A percentile compares a stretch with the other conserved stretches of the same genome.
Evolutionary conservation across 2,113 vertebrate species (phyloP).

Genomic region (Hucho hucho): DNA sequence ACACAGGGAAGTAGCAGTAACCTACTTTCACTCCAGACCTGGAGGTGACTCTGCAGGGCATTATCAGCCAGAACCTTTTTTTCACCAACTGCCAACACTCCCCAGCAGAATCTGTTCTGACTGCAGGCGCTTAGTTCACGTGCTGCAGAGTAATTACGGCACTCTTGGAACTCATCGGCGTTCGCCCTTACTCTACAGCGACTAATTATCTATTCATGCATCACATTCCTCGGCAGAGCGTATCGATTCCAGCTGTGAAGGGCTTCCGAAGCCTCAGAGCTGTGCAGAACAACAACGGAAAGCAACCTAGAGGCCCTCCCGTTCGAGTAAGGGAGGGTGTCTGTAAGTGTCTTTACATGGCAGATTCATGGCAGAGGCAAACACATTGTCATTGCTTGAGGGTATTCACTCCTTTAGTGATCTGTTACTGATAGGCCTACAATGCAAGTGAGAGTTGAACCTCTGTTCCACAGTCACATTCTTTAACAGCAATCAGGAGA

Average conservation of each 20-base stretch:
- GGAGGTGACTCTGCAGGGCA: constrained; percentile 49
- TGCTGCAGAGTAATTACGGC: constrained; percentile 56
- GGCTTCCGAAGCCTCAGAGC: constrained; percentile 17
- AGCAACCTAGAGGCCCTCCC: constrained; percentile 9
- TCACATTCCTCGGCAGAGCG: constrained; percentile 51
- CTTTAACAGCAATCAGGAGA: constrained; percentile 12
- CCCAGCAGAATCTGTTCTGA: not conserved
- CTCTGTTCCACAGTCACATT: constrained; percentile 11
- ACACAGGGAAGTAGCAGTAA: constrained; percentile 30
- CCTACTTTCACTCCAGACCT: constrained; percentile 48
- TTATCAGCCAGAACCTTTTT: constrained; percentile 12
- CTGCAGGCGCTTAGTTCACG: constrained; percentile 46
- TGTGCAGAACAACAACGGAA: not conserved
- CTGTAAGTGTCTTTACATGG: not conserved
- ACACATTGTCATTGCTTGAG: too few species aligned
- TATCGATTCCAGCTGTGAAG: constrained; percentile 54
- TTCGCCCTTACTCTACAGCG: constrained; percentile 47
- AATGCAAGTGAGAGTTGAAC: not conserved
- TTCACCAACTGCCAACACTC: not conserved
- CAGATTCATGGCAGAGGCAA: not conserved
- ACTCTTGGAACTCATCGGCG: constrained; percentile 44
- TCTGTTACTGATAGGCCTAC: not conserved
- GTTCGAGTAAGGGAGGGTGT: constrained; percentile 21
- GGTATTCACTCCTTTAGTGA: too few species aligned
- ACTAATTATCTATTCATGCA: constrained; percentile 63